Base-by-base conservation (phyloP, 2,113 vertebrate genomes). In the Menidia beryllina region DNA sequence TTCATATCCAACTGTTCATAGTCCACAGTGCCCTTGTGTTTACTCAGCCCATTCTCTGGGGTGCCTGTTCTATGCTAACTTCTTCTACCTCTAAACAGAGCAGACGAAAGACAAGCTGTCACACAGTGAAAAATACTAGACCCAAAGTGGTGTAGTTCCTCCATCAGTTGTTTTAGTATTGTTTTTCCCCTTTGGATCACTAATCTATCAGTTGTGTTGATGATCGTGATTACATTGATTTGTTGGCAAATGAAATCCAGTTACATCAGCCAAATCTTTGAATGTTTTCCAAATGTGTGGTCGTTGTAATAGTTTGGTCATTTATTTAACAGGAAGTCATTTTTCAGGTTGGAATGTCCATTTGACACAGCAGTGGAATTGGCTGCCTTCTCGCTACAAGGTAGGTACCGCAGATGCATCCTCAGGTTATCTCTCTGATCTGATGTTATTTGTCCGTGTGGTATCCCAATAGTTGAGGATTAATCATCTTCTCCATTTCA, bases 281-380 rank as follows among this genome's bases (percentile, higher is more conserved):
- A 30, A 10, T 34, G 30, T 34, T 34, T 34, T 34, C 7, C 30
- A 34, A 34, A 34, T 34, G 39, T 41, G 15, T 45, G 7, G 41
- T 45, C n/a, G 1, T 5, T n/a, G 17, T 39, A 2, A 45, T 19
- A 1, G 17, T 45, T 45, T 5, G 4, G n/a, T 57, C 0, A 2
- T 61, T 19, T 10, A 51, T 0, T 9, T 59, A 10, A 39, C 7
- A 5, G 14, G 58, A 1, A 10, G 19, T 24, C 19, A 73, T 51
- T 41, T 7, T 83, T 69, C 84, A 99, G 98, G 71, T 89, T 99
- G 77, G 96, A 98, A 66, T 99, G 98, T 87, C 94, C 96, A 0
- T 98, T 98, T 87, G 96, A 97, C 38, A 97, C 94, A 4, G 94
- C 95, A 0, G 95, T 99, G 86, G 96, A 99, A 75, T 54, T 99